These are phyloP conservation scores for Laothoe populi DNA, from an alignment of 2,888 invertebrate genomes.

Conservation along the genomic window DNA sequence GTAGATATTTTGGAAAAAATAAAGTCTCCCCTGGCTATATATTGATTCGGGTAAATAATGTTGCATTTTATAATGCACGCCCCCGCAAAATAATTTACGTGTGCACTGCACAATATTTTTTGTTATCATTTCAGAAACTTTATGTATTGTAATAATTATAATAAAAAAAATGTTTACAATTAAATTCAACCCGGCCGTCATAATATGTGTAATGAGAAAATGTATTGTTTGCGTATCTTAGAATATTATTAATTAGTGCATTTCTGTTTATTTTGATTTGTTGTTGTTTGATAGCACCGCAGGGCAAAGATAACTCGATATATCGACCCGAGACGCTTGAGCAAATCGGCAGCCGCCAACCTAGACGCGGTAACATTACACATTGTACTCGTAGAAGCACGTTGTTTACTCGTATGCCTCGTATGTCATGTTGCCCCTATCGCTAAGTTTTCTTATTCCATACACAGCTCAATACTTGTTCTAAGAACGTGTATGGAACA, in stretches of 20 bases:
- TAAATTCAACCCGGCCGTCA: not conserved
- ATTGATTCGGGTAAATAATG: slow-evolving; percentile 76
- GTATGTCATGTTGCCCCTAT: slow-evolving; percentile 27
- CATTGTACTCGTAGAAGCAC: slow-evolving; percentile 61
- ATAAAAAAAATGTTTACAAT: not conserved
- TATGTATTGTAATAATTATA: not conserved
- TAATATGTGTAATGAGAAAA: not conserved
- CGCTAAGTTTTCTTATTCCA: slow-evolving; percentile 13
- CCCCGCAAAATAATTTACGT: slow-evolving; percentile 42
- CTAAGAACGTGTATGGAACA: not conserved
- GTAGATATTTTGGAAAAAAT: slow-evolving; percentile 82
- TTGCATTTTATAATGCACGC: slow-evolving; percentile 58
- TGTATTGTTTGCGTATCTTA: slow-evolving; percentile 13
- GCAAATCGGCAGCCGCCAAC: slow-evolving; percentile 73
- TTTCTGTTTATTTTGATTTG: slow-evolving; percentile 33
- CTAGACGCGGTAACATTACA: slow-evolving; percentile 74
- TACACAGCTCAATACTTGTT: not conserved
- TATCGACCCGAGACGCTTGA: slow-evolving; percentile 79
- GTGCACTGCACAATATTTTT: slow-evolving; percentile 38
- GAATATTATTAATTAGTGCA: slow-evolving; percentile 22
- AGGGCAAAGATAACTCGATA: slow-evolving; percentile 79
- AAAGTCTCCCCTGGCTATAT: slow-evolving; percentile 74
- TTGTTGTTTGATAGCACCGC: slow-evolving; percentile 72
- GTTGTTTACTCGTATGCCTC: no score
- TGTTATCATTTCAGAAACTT: no score